A percentile compares a stretch with the other conserved stretches of the same genome.
phyloP scores from a whole-genome alignment of 2,113 vertebrate genomes.

The Rhipidura dahli region DNA sequence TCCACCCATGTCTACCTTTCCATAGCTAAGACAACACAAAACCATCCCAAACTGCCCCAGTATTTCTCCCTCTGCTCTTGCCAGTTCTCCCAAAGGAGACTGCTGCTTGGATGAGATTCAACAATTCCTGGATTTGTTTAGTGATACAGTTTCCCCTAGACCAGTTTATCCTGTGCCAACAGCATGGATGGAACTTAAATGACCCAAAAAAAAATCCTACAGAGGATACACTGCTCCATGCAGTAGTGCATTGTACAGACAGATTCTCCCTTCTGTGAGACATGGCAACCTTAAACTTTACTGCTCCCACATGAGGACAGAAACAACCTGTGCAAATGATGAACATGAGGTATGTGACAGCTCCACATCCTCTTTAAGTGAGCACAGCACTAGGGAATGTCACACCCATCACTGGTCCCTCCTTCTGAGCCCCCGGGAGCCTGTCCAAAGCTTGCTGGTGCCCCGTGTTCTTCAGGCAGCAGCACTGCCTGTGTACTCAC shows the following conservation, averaged over 20 bases:
- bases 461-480: neutral
- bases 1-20: neutral
- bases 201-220: neutral
- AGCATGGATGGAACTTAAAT: neutral
- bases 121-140: neutral
- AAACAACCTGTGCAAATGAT: neutral
- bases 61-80: neutral
- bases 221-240: neutral
- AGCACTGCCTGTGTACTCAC: conserved; percentile 74
- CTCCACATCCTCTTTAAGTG: neutral
- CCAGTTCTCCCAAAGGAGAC: neutral
- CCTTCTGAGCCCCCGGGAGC: neutral
- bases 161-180: neutral
- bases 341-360: neutral
- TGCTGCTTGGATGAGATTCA: neutral
- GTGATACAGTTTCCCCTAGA: neutral
- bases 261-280: neutral
- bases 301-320: neutral
- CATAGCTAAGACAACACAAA: neutral
- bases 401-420: neutral
- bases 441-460: neutral
- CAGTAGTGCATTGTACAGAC: neutral
- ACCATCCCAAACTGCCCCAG: neutral
- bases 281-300: neutral
- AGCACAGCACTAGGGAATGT: neutral